Evolutionary conservation across 2,888 invertebrate species (phyloP).

Genomic region (Diploptera punctata): DNA sequence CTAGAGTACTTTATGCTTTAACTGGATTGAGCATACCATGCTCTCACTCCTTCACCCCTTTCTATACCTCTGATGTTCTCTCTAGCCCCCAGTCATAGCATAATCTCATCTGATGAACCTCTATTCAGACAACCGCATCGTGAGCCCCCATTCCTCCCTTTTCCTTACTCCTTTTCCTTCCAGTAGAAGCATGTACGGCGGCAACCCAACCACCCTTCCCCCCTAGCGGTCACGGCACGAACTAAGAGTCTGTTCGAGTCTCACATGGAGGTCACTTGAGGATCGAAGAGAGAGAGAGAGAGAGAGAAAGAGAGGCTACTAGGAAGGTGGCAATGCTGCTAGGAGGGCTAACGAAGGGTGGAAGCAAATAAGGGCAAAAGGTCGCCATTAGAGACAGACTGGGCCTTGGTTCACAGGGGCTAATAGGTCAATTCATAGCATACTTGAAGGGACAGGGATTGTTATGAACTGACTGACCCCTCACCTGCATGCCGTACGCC

Average conservation of each 20-base stretch:
- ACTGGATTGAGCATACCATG: slow-evolving; percentile 43
- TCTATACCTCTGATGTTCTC: slow-evolving; percentile 44
- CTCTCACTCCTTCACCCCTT: slow-evolving; percentile 38
- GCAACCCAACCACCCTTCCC: slow-evolving; percentile 33
- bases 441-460: slow-evolving; percentile 30
- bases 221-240: slow-evolving; percentile 37
- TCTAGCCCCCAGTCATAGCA: slow-evolving; percentile 43
- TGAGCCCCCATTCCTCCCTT: neutral
- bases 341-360: slow-evolving; percentile 51
- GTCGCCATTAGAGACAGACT: slow-evolving; percentile 55
- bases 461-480: slow-evolving; percentile 17
- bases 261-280: slow-evolving; percentile 38
- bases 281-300: slow-evolving; percentile 48
- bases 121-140: slow-evolving; percentile 47
- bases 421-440: slow-evolving; percentile 60
- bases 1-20: slow-evolving; percentile 41
- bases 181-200: slow-evolving; percentile 16
- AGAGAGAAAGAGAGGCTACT: slow-evolving; percentile 46
- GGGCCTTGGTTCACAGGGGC: slow-evolving; percentile 51
- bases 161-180: neutral
- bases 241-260: slow-evolving; percentile 16
- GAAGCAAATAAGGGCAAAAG: slow-evolving; percentile 52
- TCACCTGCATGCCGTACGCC: neutral
- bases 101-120: slow-evolving; percentile 48
- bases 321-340: neutral